Conservation (phyloP, 2,113 vertebrate species). For the Colaptes auratus region DNA sequence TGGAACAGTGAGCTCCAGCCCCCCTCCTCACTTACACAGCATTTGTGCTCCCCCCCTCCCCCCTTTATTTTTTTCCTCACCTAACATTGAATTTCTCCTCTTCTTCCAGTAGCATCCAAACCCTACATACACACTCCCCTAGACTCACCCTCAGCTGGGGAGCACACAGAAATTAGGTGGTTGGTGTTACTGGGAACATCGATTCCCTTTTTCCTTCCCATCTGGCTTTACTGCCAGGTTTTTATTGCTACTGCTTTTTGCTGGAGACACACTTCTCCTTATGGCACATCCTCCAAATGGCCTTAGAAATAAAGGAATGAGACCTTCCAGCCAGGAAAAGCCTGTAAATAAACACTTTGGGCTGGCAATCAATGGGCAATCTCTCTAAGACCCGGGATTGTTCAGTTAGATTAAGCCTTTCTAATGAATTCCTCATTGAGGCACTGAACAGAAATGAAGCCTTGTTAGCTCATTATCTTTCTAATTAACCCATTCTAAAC, state of each 20-base stretch:
- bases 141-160: neutral
- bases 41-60: neutral
- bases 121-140: neutral
- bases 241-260: constrained; percentile 32
- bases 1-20: neutral
- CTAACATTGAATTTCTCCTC: neutral
- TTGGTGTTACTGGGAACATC: neutral
- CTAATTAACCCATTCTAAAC: constrained; percentile 81
- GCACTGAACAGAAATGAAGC: constrained; percentile 76
- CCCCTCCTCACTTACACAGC: neutral
- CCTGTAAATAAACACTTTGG: constrained; percentile 70
- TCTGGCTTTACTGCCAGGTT: constrained; percentile 21
- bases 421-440: constrained; percentile 82
- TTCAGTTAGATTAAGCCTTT: constrained; percentile 75
- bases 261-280: neutral
- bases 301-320: constrained; percentile 58
- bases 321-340: constrained; percentile 63
- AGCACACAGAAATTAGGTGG: neutral
- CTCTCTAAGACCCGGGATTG: constrained; percentile 70
- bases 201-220: constrained; percentile 12
- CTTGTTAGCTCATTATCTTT: constrained; percentile 82
- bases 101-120: neutral
- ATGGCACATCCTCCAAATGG: neutral
- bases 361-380: constrained; percentile 71
- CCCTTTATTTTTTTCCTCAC: neutral